These are phyloP conservation scores for Mastacembelus armatus DNA, from an alignment of 2,797 vertebrate genomes.

Conservation along the genomic window DNA sequence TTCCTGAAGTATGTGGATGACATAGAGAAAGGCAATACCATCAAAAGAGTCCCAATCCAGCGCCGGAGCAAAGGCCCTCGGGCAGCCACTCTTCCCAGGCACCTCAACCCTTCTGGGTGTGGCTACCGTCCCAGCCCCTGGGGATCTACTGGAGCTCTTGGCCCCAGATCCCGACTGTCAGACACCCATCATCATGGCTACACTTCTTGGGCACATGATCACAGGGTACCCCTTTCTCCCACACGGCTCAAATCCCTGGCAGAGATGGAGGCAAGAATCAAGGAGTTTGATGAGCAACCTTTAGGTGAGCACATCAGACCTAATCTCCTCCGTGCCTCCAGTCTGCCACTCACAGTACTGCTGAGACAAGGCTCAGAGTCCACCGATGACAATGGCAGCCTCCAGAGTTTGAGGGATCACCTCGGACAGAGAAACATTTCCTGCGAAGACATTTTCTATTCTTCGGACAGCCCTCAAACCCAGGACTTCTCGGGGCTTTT, in stretches of 20 bases:
- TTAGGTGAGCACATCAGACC: conserved; percentile 85
- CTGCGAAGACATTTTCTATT: conserved; percentile 73
- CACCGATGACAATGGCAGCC: conserved; percentile 72
- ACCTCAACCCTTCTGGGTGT: conserved; percentile 89
- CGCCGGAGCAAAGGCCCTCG: conserved; percentile 88
- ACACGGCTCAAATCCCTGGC: conserved; percentile 62
- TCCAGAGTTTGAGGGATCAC: conserved; percentile 52
- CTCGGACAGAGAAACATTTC: conserved; percentile 68
- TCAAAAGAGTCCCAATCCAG: conserved; percentile 91
- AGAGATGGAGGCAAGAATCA: conserved; percentile 79
- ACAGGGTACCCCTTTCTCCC: conserved; percentile 41
- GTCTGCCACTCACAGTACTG: conserved; percentile 89
- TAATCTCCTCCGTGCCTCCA: conserved; percentile 91
- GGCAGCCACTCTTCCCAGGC: conserved; percentile 90
- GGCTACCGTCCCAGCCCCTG: conserved; percentile 81
- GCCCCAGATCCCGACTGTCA: conserved; percentile 75
- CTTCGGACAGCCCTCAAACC: not conserved
- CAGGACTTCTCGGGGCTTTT: conserved; percentile 63
- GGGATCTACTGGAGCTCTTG: conserved; percentile 83
- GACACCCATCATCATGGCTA: conserved; percentile 76
- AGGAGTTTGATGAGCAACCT: conserved; percentile 80
- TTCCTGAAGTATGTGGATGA: conserved; percentile 99
- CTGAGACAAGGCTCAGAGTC: conserved; percentile 81
- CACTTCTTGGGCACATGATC: conserved; percentile 54
- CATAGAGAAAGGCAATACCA: conserved; percentile 98